These are phyloP conservation scores for Lypha dubia DNA, from an alignment of 2,888 invertebrate genomes.

Conservation along the genomic window DNA sequence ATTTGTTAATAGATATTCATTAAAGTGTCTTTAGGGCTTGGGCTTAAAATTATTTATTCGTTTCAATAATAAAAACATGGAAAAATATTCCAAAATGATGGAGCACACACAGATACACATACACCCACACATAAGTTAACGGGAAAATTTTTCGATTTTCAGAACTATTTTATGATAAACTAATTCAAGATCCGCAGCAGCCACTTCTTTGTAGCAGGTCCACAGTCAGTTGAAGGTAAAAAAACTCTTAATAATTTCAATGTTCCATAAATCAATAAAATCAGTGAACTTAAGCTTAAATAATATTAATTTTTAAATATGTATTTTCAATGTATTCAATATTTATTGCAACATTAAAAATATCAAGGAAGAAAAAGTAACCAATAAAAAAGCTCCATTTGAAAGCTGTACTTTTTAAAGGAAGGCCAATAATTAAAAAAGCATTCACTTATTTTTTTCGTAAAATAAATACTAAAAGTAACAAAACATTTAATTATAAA, in stretches of 20 bases:
- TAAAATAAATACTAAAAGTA: no score
- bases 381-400: constrained; percentile 24
- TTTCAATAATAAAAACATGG: not conserved
- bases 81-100: no score
- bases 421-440: constrained; percentile 3
- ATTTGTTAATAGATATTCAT: not conserved
- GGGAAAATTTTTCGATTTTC: no score
- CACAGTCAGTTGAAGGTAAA: no score
- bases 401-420: not conserved
- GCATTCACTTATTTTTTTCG: no score
- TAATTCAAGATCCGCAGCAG: no score
- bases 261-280: constrained; percentile 29
- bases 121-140: no score
- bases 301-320: no score
- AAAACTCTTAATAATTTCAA: no score
- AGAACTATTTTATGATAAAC: no score
- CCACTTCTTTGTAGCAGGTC: no score
- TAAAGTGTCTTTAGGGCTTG: not conserved
- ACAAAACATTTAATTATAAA: not conserved
- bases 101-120: no score
- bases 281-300: not conserved
- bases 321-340: constrained; percentile 1
- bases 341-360: constrained; percentile 9
- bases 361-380: not conserved
- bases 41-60: not conserved